Evolutionary conservation across 2,797 vertebrate genomes (phyloP).

Genomic region (Brachyrhaphis roseni): DNA sequence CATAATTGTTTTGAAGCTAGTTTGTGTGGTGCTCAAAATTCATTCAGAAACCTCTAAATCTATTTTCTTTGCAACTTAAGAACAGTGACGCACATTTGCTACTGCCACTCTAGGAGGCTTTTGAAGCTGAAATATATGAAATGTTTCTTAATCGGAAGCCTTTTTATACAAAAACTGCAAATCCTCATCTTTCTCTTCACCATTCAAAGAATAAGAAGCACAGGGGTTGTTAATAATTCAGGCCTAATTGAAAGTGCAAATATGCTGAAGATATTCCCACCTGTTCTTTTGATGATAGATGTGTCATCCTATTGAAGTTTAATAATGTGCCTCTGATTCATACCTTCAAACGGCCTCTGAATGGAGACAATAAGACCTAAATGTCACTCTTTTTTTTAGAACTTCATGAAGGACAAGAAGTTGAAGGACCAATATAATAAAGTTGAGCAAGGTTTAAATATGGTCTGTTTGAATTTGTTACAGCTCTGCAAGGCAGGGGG

Average conservation of each 20-base stretch:
- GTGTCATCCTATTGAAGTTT: conserved; percentile 61
- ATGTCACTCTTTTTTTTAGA: not conserved
- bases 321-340: conserved; percentile 57
- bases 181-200: conserved; percentile 38
- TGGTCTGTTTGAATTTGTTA: conserved; percentile 22
- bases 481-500: conserved; percentile 64
- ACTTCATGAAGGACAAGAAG: conserved; percentile 11
- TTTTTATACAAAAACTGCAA: conserved; percentile 47
- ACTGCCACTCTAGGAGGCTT: conserved; percentile 17
- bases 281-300: conserved; percentile 66
- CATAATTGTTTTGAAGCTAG: conserved; percentile 24
- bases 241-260: conserved; percentile 61
- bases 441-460: not conserved
- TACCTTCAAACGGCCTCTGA: conserved; percentile 48
- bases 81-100: conserved; percentile 28
- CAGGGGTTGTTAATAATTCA: conserved; percentile 54
- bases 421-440: not conserved
- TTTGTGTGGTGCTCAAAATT: conserved; percentile 46
- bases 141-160: conserved; percentile 60
- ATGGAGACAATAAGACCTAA: not conserved
- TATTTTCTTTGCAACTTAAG: conserved; percentile 17
- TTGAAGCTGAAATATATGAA: conserved; percentile 52
- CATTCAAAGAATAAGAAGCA: conserved; percentile 54
- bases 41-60: conserved; percentile 20
- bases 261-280: conserved; percentile 46